These are phyloP conservation scores for Dorcus hopei DNA, from an alignment of 2,888 invertebrate genomes.

Conservation along the genomic window DNA sequence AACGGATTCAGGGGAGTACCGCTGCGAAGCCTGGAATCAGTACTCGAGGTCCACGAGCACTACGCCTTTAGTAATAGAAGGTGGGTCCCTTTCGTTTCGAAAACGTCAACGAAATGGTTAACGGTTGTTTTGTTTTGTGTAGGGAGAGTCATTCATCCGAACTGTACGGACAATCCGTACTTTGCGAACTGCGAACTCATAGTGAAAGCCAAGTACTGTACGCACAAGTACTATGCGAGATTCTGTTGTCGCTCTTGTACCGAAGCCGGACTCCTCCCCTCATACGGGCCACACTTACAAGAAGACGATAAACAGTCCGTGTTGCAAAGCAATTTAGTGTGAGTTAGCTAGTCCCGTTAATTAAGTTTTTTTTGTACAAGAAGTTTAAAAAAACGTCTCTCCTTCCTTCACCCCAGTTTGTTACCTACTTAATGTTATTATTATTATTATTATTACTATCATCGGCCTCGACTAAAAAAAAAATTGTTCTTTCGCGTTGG, in stretches of 20 bases:
- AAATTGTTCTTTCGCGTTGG: constrained; percentile 5
- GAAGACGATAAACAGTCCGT: constrained; percentile 3
- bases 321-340: constrained; percentile 18
- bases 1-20: constrained; percentile 76
- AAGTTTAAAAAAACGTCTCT: constrained; percentile 7
- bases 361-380: constrained; percentile 12
- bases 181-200: constrained; percentile 89
- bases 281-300: constrained; percentile 37
- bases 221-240: constrained; percentile 85
- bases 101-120: neutral
- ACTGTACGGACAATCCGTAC: constrained; percentile 82
- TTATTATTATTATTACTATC: neutral
- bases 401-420: constrained; percentile 4
- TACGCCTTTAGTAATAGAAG: constrained; percentile 42
- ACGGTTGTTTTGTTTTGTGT: constrained; percentile 30
- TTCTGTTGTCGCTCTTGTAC: constrained; percentile 95
- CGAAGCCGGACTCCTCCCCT: constrained; percentile 72
- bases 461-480: constrained; percentile 15
- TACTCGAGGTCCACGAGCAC: constrained; percentile 64
- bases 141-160: constrained; percentile 73
- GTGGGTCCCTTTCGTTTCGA: constrained; percentile 4
- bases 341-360: constrained; percentile 16
- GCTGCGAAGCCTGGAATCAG: constrained; percentile 78
- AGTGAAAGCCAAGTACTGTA: constrained; percentile 78
- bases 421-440: constrained; percentile 14